Conservation (phyloP, 2,888 invertebrate species). For the Sisyra terminalis region DNA sequence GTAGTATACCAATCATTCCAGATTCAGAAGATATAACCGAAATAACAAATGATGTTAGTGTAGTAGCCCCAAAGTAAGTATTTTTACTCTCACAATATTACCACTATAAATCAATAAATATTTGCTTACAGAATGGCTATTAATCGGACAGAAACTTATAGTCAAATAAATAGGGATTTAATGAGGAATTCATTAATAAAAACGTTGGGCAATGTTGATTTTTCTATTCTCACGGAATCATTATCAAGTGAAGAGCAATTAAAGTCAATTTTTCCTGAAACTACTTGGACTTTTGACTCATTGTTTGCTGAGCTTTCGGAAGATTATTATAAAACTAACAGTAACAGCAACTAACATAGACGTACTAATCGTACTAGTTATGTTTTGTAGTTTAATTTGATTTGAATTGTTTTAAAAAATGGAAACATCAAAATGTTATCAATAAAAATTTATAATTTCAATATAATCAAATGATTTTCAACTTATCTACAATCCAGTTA, state of each 20-base stretch:
- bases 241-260: constrained; percentile 1
- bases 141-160: constrained; percentile 3
- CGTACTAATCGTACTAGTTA: no score
- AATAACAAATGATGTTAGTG: not conserved
- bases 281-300: not conserved
- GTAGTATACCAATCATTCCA: constrained; percentile 2
- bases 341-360: no score
- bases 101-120: not conserved
- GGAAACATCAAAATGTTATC: no score
- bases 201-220: not conserved
- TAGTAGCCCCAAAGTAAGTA: not conserved
- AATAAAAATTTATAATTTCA: no score
- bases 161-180: constrained; percentile 4
- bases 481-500: no score
- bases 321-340: constrained; percentile 1
- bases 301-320: constrained; percentile 2
- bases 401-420: no score
- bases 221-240: constrained; percentile 1
- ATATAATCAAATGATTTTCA: no score
- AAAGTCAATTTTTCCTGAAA: not conserved
- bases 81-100: not conserved
- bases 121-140: not conserved
- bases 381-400: no score
- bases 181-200: constrained; percentile 1
- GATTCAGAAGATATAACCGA: constrained; percentile 4